phyloP scores from a whole-genome alignment of 2,797 vertebrate genomes.

The Rhynchotus rufescens region DNA sequence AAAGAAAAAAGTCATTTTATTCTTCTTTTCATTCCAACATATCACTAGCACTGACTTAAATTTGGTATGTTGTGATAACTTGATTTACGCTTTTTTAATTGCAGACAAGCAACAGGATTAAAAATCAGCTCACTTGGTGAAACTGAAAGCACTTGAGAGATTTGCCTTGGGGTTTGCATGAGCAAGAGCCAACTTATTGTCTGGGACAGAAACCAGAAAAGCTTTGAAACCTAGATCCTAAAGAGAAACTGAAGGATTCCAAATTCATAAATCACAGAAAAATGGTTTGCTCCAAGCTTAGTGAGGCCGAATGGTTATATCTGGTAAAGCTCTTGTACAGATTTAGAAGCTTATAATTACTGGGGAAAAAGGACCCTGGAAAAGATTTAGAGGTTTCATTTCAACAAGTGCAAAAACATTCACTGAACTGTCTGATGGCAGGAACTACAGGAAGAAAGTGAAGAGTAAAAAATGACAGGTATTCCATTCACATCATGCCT shows the following conservation, averaged over 20 bases:
- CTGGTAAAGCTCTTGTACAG: neutral
- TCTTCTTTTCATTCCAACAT: neutral
- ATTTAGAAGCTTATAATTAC: neutral
- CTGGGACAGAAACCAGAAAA: neutral
- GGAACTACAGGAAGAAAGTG: neutral
- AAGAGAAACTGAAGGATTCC: neutral
- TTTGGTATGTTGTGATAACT: neutral
- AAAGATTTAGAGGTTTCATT: neutral
- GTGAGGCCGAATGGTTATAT: neutral
- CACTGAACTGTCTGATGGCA: neutral
- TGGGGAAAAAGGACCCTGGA: neutral
- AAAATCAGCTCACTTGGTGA: neutral
- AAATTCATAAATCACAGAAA: neutral
- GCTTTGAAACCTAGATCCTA: neutral
- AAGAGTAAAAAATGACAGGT: neutral
- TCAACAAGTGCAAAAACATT: neutral
- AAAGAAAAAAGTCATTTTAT: neutral
- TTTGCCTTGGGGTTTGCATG: neutral
- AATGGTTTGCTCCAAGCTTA: neutral
- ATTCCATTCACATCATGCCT: neutral
- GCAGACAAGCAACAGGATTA: neutral
- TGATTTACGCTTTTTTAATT: neutral
- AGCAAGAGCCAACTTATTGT: neutral
- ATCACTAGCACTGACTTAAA: neutral
- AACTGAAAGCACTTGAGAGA: neutral